Base-by-base conservation (phyloP, 2,888 invertebrate species). In the Hedychridium roseum region DNA sequence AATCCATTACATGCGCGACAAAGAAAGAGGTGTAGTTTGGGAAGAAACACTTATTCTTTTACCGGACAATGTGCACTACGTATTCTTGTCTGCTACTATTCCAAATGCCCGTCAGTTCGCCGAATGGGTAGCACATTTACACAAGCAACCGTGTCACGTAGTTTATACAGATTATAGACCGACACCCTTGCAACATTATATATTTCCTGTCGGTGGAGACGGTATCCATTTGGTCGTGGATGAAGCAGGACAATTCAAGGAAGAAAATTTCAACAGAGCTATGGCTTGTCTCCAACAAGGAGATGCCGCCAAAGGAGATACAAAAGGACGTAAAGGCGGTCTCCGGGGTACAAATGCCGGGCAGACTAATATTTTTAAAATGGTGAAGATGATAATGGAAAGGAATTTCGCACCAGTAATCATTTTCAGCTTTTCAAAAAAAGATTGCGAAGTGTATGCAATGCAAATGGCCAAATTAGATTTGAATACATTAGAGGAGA, bases 1-100 rank as follows among this genome's bases (percentile, higher is more conserved):
- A 82, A 99, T 99, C 68, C 99, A 99, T 81, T 99, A 99, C 78
- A 99, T 99, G 99, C 87, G 99, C 68, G 97, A 99, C 77, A 97
- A 97, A 81, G 98, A 99, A 78, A 86, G 99, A 73, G 99, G 99
- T 39, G 98, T 99, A 5, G 98, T 99, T 1, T 99, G 99, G 99
- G 97, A 97, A 83, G 99, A 99, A 82, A 97, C 98, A 0, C 85
- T 99, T 23, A 99, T 99, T 71, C 83, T 99, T 21, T 81, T 99
- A 27, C 98, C 97, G 0, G 96, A 98, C 77, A 97, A 95, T 73
- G 97, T 99, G 0, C 96, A 96, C 76, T 97, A 96, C 79, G 99
- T 99, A 3, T 99, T 99, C 78, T 84, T 99, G 0, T 99, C 99
- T 0, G 99, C 99, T 7, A 99, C 99, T 0, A 99, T 99, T 66